Conservation (phyloP, 2,113 vertebrate genomes). For the Terrapene triunguis region DNA sequence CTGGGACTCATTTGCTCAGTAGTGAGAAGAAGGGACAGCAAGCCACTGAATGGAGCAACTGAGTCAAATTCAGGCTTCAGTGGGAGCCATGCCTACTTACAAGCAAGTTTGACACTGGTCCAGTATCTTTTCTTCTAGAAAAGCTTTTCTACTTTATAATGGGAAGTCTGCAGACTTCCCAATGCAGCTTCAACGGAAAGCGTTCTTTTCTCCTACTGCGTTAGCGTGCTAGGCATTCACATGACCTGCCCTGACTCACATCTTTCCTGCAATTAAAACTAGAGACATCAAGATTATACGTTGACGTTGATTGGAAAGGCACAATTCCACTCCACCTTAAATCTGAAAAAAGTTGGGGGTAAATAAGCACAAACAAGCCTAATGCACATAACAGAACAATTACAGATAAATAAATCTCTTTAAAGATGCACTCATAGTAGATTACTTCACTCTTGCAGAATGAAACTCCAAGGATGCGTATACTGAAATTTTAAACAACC, state of each 20-base stretch:
- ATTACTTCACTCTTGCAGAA: not conserved
- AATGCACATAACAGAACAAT: slow-evolving; percentile 26
- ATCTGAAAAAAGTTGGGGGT: slow-evolving; percentile 24
- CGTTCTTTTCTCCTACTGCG: slow-evolving; percentile 66
- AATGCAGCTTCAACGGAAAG: slow-evolving; percentile 68
- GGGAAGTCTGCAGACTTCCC: slow-evolving; percentile 47
- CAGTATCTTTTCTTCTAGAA: slow-evolving; percentile 56
- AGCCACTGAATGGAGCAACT: slow-evolving; percentile 66
- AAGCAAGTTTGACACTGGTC: slow-evolving; percentile 58
- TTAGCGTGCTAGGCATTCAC: slow-evolving; percentile 18
- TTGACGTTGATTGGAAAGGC: not conserved
- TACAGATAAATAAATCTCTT: not conserved
- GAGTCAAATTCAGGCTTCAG: slow-evolving; percentile 66
- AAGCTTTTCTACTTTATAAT: slow-evolving; percentile 71
- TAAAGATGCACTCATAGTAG: not conserved
- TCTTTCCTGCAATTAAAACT: slow-evolving; percentile 9
- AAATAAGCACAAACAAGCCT: slow-evolving; percentile 22
- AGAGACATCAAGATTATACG: slow-evolving; percentile 4
- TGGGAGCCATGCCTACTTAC: slow-evolving; percentile 55
- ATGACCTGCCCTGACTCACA: slow-evolving; percentile 32
- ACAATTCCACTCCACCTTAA: slow-evolving; percentile 23
- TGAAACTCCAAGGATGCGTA: not conserved
- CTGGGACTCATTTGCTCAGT: slow-evolving; percentile 56
- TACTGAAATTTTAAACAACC: not conserved
- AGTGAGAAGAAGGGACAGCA: slow-evolving; percentile 61